phyloP scores from a whole-genome alignment of 2,888 invertebrate species.

The Bibio marci region DNA sequence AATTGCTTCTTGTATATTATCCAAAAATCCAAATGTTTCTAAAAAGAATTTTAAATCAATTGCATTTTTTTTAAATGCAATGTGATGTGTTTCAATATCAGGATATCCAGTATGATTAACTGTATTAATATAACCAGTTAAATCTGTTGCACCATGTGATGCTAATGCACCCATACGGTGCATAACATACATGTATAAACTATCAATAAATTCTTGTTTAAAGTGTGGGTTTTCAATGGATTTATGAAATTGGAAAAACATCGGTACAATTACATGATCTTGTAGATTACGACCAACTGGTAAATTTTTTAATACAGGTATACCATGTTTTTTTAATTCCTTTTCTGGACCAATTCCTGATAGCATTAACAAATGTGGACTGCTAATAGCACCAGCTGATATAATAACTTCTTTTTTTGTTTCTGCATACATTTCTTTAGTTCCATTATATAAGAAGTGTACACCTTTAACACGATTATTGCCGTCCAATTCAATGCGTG shows the following conservation, averaged over 20 bases:
- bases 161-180: slow-evolving; percentile 32
- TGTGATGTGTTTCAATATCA: slow-evolving; percentile 13
- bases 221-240: slow-evolving; percentile 10
- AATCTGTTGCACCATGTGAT: slow-evolving; percentile 28
- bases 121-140: slow-evolving; percentile 35
- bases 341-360: slow-evolving; percentile 55
- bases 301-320: slow-evolving; percentile 38
- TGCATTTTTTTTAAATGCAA: slow-evolving; percentile 19
- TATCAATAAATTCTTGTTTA: slow-evolving; percentile 13
- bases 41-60: slow-evolving; percentile 22
- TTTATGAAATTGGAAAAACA: slow-evolving; percentile 25
- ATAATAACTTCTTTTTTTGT: slow-evolving; percentile 57
- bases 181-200: slow-evolving; percentile 30
- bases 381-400: slow-evolving; percentile 57
- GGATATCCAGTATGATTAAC: slow-evolving; percentile 17
- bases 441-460: slow-evolving; percentile 1
- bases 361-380: slow-evolving; percentile 62
- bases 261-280: slow-evolving; percentile 49
- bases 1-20: slow-evolving; percentile 21
- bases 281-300: slow-evolving; percentile 59
- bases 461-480: slow-evolving; percentile 47
- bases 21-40: slow-evolving; percentile 21
- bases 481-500: slow-evolving; percentile 35
- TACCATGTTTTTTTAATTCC: slow-evolving; percentile 36
- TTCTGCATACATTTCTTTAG: neutral